Evolutionary conservation across 2,888 invertebrate genomes (phyloP).

Genomic region (Ichneumon xanthorius): DNA sequence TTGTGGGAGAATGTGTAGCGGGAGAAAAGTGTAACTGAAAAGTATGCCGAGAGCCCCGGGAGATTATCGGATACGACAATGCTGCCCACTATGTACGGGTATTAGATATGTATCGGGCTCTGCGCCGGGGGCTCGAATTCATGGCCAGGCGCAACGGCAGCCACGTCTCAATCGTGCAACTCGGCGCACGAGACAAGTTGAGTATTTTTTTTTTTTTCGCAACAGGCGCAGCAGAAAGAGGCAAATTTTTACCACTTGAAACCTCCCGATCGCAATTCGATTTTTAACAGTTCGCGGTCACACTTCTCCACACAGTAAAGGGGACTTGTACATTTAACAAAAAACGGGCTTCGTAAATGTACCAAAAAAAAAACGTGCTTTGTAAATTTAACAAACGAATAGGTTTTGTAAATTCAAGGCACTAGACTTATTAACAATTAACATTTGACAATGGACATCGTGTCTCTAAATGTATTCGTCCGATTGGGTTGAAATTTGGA

Average conservation of each 20-base stretch:
- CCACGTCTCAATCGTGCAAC: constrained; percentile 74
- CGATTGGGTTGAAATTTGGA: too few species aligned
- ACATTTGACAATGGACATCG: too few species aligned
- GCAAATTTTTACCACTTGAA: constrained; percentile 55
- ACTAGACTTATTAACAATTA: too few species aligned
- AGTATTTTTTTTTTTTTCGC: constrained; percentile 57
- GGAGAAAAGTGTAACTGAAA: constrained; percentile 47
- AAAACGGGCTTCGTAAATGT: too few species aligned
- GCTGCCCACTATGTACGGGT: constrained; percentile 14
- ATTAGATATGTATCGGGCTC: constrained; percentile 73
- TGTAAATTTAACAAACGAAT: too few species aligned
- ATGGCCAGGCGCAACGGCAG: constrained; percentile 54
- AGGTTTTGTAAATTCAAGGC: too few species aligned
- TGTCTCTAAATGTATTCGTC: too few species aligned
- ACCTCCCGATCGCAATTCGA: constrained; percentile 18
- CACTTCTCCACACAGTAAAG: too few species aligned
- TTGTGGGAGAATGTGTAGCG: constrained; percentile 13
- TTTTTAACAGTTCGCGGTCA: neutral
- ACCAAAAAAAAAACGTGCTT: too few species aligned
- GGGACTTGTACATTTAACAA: too few species aligned
- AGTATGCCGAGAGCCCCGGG: constrained; percentile 17
- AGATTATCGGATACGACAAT: constrained; percentile 72
- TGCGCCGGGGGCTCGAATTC: constrained; percentile 64
- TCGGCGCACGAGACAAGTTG: neutral
- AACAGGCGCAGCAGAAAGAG: neutral